These are phyloP conservation scores for Drosophila nikananu DNA, from an alignment of 1,140 invertebrate genomes.

Conservation along the genomic window DNA sequence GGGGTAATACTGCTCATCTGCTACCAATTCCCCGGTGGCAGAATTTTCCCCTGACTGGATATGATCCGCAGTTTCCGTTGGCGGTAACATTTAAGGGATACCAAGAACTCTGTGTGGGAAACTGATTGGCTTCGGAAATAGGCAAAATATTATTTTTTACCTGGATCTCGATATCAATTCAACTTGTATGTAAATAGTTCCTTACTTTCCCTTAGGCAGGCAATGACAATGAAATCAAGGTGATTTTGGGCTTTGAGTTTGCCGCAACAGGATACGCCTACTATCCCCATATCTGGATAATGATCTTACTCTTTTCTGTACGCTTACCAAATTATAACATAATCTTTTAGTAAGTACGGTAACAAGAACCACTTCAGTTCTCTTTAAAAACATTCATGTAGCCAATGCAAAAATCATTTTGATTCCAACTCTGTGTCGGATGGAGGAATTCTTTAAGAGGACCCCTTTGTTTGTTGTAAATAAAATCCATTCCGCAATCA, in stretches of 20 bases:
- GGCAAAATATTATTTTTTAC: not conserved
- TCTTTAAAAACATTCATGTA: not conserved
- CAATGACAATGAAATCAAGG: not conserved
- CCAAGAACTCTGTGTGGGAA: not conserved
- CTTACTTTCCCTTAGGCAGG: not conserved
- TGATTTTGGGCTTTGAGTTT: not conserved
- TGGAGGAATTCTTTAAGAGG: not conserved
- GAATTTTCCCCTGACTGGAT: not conserved
- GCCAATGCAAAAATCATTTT: not conserved
- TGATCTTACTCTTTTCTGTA: too few species aligned
- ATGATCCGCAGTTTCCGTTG: not conserved
- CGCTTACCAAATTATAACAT: not conserved
- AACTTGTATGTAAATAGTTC: not conserved
- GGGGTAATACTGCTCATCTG: not conserved
- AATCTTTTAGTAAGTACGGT: not conserved
- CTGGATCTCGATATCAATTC: not conserved
- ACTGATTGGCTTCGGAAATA: not conserved
- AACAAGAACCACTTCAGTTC: not conserved
- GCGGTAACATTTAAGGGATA: not conserved
- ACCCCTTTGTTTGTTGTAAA: not conserved
- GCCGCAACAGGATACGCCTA: not conserved
- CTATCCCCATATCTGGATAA: not conserved
- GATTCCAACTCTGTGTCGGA: not conserved
- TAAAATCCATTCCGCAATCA: conserved; percentile 35
- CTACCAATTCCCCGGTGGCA: not conserved